Evolutionary conservation across 1,140 invertebrate species (phyloP), one percentile per base, ranked within the genome.

Genomic region (Dryas iulia): DNA sequence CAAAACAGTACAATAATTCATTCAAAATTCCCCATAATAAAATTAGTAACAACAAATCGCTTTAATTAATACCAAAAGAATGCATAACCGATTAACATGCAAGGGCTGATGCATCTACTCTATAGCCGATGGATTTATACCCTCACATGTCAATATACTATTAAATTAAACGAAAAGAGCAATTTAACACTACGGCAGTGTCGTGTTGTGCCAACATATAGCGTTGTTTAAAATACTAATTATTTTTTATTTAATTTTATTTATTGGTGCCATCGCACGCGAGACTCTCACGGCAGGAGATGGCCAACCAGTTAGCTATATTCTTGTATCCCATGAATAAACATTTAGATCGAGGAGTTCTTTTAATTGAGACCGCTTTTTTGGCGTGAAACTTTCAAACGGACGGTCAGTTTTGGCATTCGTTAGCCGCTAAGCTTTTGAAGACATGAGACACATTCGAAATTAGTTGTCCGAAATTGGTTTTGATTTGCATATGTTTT

Each of bases 191-290:
- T 78, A 72, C 77, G 70, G 70, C 76, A 77, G 69, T 86, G 79
- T 72, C 83, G 83, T 86, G 79, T 78, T 78, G 76, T 59, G 66
- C 64, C 78, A 77, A 83, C 80, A 85, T 85, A 82, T 82, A 78
- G 73, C 72, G 65, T 57, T 66, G 52, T 72, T 72, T 69, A 77
- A 78, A 79, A 80, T 79, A 79, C 79, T 83, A 84, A 84, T 84
- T 86, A 83, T 84, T 84, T 84, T 86, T 84, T 82, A 81, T 86
- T 86, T 81, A 84, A 86, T 88, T 85, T 86, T 83, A 82, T 86
- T 86, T 86, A 84, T 84, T 82, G 79, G 69, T 72, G 78, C 66
- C 71, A 64, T 62, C 68, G 73, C 85, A 87, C 83, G 85, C 82
- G 75, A 87, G 69, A 11, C 26, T 30, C 69, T 72, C 75, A 25